Evolutionary conservation across 2,797 vertebrate species (phyloP).

Genomic region (Falco cherrug): DNA sequence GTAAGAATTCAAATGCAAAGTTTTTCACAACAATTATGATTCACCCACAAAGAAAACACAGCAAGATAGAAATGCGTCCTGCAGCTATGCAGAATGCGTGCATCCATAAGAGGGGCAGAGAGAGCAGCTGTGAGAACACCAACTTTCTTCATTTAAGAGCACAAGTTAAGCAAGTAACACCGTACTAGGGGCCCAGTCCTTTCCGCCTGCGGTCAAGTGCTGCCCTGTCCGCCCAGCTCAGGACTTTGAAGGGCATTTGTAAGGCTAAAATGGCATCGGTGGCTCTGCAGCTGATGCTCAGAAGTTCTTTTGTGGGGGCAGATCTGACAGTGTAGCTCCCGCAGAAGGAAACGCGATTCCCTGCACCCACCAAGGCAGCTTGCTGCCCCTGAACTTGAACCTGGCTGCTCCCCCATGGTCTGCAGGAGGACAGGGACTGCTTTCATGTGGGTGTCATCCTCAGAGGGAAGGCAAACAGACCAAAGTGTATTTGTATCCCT

Average conservation of each 20-base stretch:
- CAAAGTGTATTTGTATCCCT: neutral
- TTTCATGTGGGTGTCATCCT: neutral
- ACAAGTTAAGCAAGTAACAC: neutral
- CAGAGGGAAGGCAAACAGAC: neutral
- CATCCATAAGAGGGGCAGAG: neutral
- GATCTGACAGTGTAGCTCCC: accelerated
- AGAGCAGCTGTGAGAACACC: neutral
- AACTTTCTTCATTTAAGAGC: neutral
- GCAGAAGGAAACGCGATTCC: accelerated
- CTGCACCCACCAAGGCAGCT: neutral
- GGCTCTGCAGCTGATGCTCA: neutral
- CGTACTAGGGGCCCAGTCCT: neutral
- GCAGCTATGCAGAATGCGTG: neutral
- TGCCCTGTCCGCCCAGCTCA: neutral
- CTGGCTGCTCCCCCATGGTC: neutral
- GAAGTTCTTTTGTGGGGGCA: neutral
- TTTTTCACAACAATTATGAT: neutral
- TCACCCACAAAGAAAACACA: neutral
- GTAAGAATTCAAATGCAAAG: neutral
- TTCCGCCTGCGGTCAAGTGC: neutral
- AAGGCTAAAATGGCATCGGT: neutral
- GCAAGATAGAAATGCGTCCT: neutral
- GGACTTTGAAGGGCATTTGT: neutral
- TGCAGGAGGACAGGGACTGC: neutral
- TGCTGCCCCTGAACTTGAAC: neutral